Percentiles rank a stretch among this genome's conserved stretches.
phyloP scores from a whole-genome alignment of 30 jellyfish, hydroid and myxozoan species.

The Cassiopea andromeda region DNA sequence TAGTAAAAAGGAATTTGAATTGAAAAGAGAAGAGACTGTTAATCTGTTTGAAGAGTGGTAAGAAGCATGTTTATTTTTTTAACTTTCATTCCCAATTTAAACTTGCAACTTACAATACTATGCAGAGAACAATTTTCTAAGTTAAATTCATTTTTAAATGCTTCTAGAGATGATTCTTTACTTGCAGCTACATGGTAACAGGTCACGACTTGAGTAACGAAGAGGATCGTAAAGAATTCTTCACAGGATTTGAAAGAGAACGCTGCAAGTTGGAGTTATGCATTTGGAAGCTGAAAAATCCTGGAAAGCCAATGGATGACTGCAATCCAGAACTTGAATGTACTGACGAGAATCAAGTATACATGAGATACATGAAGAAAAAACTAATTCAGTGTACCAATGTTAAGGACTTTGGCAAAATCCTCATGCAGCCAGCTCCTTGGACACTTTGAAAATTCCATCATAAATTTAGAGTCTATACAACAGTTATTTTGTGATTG shows the following conservation, averaged over 20 bases:
- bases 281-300: constrained; percentile 3
- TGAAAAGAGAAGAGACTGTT: background rate
- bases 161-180: background rate
- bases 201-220: constrained; percentile 19
- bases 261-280: constrained; percentile 4
- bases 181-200: constrained; percentile 26
- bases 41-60: background rate
- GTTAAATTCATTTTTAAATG: too few relatives aligned
- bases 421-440: constrained; percentile 17
- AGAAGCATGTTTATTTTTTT: background rate
- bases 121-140: too few relatives aligned
- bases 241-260: constrained; percentile 46
- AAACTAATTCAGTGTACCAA: background rate
- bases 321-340: background rate
- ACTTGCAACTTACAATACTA: too few relatives aligned
- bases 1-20: constrained; percentile 11
- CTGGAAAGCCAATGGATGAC: background rate
- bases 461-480: too few relatives aligned
- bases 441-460: too few relatives aligned
- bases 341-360: background rate
- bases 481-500: too few relatives aligned
- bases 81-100: too few relatives aligned
- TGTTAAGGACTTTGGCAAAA: background rate
- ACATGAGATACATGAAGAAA: background rate
- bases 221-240: constrained; percentile 9